Evolutionary conservation across 2,888 invertebrate species (phyloP), one percentile per base, ranked within the genome.

Genomic region (Gisinianus flammeolus): DNA sequence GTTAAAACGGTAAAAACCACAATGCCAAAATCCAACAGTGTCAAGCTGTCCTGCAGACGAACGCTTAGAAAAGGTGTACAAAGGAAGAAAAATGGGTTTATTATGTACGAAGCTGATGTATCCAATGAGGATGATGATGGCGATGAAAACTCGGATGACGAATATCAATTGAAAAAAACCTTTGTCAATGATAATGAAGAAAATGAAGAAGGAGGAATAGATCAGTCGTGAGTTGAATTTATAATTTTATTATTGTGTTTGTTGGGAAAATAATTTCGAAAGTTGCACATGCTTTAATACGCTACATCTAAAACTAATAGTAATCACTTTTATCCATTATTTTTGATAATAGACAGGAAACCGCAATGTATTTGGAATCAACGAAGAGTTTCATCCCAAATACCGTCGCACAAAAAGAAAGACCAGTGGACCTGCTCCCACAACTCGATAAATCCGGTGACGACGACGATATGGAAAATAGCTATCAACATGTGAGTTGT

Each of bases 351-450:
- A 66, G 62, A 26, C 70, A 82, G 28, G 81, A 83, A 74, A 81
- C 81, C 71, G 81, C 75, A 0, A 77, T 77, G 31, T 83, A 83
- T 33, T 44, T 80, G 6, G 69, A 80, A 67, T 82, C 82, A 19
- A 66, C 81, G 0, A 83, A 81, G 31, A 81, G 81, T 75, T 26
- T 80, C 0, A 26, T 80, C 52, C 81, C 83, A 2, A 44, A 72
- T 8, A 77, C 26, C 22, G 28, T 26, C 8, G 79, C 80, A 16
- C 67, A 81, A 0, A 54, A 79, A 12, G 80, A 81, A 64, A 76
- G 52, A 54, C 79, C 79, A 5, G 26, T 79, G n/a, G 56, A 76
- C 3, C 31, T 28, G 4, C n/a, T n/a, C 8, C 5, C 16, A 44
- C 19, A 54, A 54, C 54, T n/a, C 16, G n/a, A 64, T 58, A 54